Percentiles rank a stretch among this genome's conserved stretches.
phyloP scores from a whole-genome alignment of 2,797 vertebrate species.

The Cottoperca gobio region DNA sequence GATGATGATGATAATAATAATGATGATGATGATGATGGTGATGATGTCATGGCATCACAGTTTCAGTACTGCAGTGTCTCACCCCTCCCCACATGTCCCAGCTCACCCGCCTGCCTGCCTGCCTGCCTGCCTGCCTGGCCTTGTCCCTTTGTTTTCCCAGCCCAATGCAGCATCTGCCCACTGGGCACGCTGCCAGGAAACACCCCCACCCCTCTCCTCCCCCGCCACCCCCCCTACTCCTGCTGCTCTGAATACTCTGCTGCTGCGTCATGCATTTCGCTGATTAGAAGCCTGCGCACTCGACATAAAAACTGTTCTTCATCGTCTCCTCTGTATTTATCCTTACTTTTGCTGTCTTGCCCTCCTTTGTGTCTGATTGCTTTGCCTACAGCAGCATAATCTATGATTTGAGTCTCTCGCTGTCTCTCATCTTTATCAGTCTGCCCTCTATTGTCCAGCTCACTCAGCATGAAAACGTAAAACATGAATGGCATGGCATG shows the following conservation, averaged over 20 bases:
- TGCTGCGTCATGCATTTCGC: slow-evolving; percentile 79
- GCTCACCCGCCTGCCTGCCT: slow-evolving; percentile 36
- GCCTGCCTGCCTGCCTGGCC: slow-evolving; percentile 49
- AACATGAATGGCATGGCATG: not conserved
- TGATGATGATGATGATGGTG: slow-evolving; percentile 5
- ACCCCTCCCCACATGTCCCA: slow-evolving; percentile 44
- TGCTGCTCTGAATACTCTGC: slow-evolving; percentile 61
- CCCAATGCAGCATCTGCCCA: slow-evolving; percentile 74
- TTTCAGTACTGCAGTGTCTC: slow-evolving; percentile 64
- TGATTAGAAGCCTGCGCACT: slow-evolving; percentile 80
- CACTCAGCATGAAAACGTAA: not conserved
- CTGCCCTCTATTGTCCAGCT: not conserved
- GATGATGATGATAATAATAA: not conserved
- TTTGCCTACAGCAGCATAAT: not conserved
- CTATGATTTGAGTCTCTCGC: not conserved
- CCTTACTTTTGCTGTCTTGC: slow-evolving; percentile 22
- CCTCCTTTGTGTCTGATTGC: slow-evolving; percentile 22
- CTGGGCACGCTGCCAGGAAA: slow-evolving; percentile 65
- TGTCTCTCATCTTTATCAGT: not conserved
- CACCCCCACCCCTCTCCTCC: slow-evolving; percentile 39
- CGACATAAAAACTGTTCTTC: slow-evolving; percentile 67
- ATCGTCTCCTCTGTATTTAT: slow-evolving; percentile 21
- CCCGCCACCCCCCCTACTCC: slow-evolving; percentile 6
- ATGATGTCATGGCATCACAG: slow-evolving; percentile 61
- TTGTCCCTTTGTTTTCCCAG: slow-evolving; percentile 74